Evolutionary conservation across 2,113 vertebrate species (phyloP).

Genomic region (Pholis gunnellus): DNA sequence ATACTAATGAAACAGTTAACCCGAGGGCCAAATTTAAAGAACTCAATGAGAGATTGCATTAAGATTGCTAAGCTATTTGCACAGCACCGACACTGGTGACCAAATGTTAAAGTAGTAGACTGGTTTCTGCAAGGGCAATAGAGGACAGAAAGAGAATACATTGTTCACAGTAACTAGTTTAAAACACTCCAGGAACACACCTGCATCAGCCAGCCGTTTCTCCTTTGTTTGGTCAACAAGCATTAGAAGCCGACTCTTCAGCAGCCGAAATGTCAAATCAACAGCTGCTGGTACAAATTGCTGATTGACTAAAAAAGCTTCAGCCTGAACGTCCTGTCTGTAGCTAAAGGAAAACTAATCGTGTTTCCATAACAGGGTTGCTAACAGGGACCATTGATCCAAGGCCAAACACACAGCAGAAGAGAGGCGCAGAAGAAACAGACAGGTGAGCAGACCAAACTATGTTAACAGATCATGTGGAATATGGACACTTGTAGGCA

Average conservation of each 20-base stretch:
- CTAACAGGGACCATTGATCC: slow-evolving; percentile 42
- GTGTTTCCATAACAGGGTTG: slow-evolving; percentile 70
- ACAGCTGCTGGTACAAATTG: slow-evolving; percentile 11
- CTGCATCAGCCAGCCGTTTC: background rate
- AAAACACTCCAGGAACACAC: background rate
- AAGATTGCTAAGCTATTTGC: background rate
- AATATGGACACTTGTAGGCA: background rate
- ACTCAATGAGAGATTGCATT: background rate
- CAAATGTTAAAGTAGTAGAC: background rate
- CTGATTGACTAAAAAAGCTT: slow-evolving; percentile 23
- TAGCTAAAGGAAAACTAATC: slow-evolving; percentile 29
- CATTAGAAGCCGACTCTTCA: slow-evolving; percentile 8
- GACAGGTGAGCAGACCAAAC: slow-evolving; percentile 19
- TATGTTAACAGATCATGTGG: slow-evolving; percentile 11
- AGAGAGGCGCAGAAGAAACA: background rate
- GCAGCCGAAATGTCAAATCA: slow-evolving; percentile 32
- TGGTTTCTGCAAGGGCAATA: background rate
- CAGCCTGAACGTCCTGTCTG: slow-evolving; percentile 17
- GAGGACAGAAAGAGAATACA: background rate
- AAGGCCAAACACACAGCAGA: slow-evolving; percentile 48
- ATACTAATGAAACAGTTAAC: background rate
- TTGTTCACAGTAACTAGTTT: background rate
- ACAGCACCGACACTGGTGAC: background rate
- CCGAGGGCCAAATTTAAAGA: background rate
- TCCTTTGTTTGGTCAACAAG: slow-evolving; percentile 43